Evolutionary conservation across 1,140 invertebrate genomes (phyloP), one percentile per base, ranked within the genome.

Genomic region (Trissolcus basalis): DNA sequence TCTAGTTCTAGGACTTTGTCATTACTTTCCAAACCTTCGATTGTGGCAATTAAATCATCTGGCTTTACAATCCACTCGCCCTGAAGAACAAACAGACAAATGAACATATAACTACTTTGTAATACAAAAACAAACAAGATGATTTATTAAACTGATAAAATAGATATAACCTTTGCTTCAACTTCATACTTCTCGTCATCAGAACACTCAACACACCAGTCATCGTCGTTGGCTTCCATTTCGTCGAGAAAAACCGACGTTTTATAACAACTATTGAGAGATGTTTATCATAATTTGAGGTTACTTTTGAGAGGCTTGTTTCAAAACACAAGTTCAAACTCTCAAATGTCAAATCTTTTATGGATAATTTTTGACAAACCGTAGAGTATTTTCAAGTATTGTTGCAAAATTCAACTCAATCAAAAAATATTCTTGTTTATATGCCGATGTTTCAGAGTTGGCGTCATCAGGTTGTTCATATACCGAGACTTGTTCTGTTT

Each of bases 201-300:
- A 1, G 91, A 92, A 77, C 91, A 92, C 0, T 90, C 87, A 8
- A 91, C 79, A 10, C 85, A 86, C 90, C 90, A 91, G 1, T 89
- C 86, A 16, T 88, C 83, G 4, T 89, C 89, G 78, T 86, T 89
- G 16, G 85, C 78, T 63, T 91, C 90, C 84, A 88, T 86, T 54
- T 74, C 78, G 41, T 63, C 32, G 0, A n/a, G 58, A 11, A 0
- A 48, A 54, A 65, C 48, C n/a, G 35, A 58, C 32, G 39, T 61
- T 16, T 71, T 64, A 47, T 39, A 58, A 41, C 55, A 35, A 47
- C 13, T 19, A 19, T n/a, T 27, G 43, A 0, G 27, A 54, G 44
- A 13, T 13, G 19, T 43, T 4, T 13, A 43, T 48, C 70, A 67
- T 61, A 47, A 10, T 50, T 74, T 61, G 16, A 74, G 70, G 70